Conservation (phyloP, 2,797 vertebrate species). For the Loris lydekkerianus region DNA sequence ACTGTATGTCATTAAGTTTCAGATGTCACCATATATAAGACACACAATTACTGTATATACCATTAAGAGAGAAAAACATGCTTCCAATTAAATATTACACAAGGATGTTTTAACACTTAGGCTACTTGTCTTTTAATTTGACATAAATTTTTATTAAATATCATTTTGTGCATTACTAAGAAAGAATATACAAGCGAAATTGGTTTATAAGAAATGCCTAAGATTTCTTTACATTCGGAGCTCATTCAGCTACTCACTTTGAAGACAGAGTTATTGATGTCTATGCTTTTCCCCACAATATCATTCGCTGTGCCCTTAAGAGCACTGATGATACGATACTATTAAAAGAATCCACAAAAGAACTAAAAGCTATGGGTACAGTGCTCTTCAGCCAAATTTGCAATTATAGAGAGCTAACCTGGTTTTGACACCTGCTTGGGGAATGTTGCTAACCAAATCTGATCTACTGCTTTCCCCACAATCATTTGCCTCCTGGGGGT, state of each 20-base stretch:
- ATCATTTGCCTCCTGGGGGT: neutral
- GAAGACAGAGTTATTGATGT: neutral
- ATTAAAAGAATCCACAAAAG: constrained; percentile 27
- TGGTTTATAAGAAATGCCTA: constrained; percentile 57
- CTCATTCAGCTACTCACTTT: neutral
- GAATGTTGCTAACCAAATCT: neutral
- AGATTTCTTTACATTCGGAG: constrained; percentile 5
- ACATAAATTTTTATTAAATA: constrained; percentile 46
- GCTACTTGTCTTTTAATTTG: constrained; percentile 42
- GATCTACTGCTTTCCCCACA: neutral
- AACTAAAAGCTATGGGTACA: neutral
- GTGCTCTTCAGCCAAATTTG: constrained; percentile 22
- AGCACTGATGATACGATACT: neutral
- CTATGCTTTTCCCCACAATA: neutral
- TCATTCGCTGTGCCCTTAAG: neutral
- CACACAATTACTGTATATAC: neutral
- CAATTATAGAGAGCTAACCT: neutral
- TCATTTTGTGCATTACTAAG: constrained; percentile 37
- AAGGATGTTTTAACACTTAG: constrained; percentile 7
- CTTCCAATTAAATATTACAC: constrained; percentile 42
- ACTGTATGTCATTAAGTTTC: neutral
- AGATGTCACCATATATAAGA: neutral
- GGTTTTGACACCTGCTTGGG: neutral
- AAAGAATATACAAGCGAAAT: neutral
- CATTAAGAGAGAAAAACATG: neutral